Base-by-base conservation (phyloP, 2,797 vertebrate species). In the Cynodonichthys magdalenae region DNA sequence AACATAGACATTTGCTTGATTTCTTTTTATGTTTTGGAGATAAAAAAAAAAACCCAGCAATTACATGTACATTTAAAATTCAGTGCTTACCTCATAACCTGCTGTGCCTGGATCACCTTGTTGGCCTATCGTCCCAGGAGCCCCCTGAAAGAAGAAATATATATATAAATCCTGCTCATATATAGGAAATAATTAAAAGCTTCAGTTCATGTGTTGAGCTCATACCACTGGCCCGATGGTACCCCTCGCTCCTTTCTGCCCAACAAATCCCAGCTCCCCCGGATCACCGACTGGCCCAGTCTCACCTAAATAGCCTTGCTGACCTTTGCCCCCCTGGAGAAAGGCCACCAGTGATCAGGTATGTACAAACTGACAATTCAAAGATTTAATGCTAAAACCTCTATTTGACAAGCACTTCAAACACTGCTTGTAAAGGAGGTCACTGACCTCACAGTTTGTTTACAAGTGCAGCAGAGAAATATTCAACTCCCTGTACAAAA, bases 241-340 rank as follows among this genome's bases (percentile, higher is more conserved):
- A 90, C 98, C 98, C 91, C 97, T 94, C 29, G 94, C 93, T 84
- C 95, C 97, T 81, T 98, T 98, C 31, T 93, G 96, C 68, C 98
- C 97, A 51, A 92, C 90, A 75, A 92, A 96, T 18, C 98, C 98
- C 45, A 76, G 84, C 0, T 91, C 88, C 60, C 96, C 97, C 0
- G 61, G 87, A 58, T 94, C 94, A 47, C 97, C 96, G 7, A 92
- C 81, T 53, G 85, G 31, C 44, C 98, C 97, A 0, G 83, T 93
- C 83, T 96, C 95, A 0, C 98, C 98, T 5, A 95, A 92, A 67
- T 96, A 91, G 84, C 97, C 97, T 87, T 94, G 94, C 49, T 94
- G 93, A 83, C 97, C 97, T 79, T 96, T 97, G 87, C 78, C 90
- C 71, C 97, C 97, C 97, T 99, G 87, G 48, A 91, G 71, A 81